Percentiles rank a stretch among this genome's conserved stretches.
Evolutionary conservation across 35 echinoderm and acorn worm genomes (phyloP).

Genomic region (Stichopus chloronotus): DNA sequence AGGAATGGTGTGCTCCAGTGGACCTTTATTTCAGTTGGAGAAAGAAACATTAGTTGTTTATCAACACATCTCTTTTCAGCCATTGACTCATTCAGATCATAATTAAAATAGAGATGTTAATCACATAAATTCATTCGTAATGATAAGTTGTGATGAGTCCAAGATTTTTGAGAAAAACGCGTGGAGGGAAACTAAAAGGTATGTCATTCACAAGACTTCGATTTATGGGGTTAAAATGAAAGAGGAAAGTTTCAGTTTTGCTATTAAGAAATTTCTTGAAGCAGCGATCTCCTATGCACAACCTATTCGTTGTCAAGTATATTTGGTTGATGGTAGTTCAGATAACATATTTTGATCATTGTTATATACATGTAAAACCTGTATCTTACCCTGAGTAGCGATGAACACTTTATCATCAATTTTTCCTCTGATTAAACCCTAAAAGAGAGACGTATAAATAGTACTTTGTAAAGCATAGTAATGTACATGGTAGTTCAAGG

Average conservation of each 20-base stretch:
- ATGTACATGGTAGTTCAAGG: background rate
- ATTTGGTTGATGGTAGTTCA: background rate
- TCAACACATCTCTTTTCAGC: no score
- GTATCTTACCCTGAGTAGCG: slow-evolving; percentile 73
- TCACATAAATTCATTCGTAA: background rate
- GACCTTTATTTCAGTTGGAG: slow-evolving; percentile 46
- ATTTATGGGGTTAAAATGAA: background rate
- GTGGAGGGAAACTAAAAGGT: background rate
- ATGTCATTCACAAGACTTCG: background rate
- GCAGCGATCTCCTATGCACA: no score
- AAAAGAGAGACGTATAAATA: background rate
- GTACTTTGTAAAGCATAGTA: background rate
- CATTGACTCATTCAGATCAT: no score
- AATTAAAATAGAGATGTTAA: background rate
- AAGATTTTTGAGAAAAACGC: background rate
- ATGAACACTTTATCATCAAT: slow-evolving; percentile 66
- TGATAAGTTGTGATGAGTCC: background rate
- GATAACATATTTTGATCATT: background rate
- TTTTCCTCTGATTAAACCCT: background rate
- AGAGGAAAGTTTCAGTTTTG: background rate
- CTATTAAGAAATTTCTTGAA: no score
- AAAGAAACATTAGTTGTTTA: background rate
- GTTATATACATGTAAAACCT: background rate
- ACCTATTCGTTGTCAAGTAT: no score
- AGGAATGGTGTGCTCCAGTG: slow-evolving; percentile 61